phyloP scores from a whole-genome alignment of 2,797 vertebrate species.

The Clarias laeviceps region DNA sequence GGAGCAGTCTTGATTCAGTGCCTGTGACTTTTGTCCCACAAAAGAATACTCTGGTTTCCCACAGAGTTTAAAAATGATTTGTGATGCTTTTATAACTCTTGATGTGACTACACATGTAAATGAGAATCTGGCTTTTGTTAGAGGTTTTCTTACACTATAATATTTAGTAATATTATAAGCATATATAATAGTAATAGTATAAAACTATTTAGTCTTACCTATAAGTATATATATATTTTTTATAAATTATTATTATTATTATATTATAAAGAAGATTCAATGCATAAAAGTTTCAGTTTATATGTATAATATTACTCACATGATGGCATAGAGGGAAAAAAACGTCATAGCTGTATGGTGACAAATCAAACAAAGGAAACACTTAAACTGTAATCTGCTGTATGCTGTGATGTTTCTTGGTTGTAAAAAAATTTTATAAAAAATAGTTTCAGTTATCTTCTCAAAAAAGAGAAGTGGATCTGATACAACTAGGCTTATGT shows the following conservation, averaged over 20 bases:
- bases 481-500: neutral
- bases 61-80: constrained; percentile 3
- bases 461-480: neutral
- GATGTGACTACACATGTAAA: neutral
- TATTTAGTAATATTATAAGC: neutral
- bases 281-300: neutral
- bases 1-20: neutral
- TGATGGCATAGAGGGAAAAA: too few species aligned
- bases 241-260: neutral
- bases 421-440: neutral
- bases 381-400: neutral
- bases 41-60: neutral
- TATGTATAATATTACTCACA: neutral
- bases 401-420: neutral
- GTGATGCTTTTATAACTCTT: neutral
- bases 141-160: neutral
- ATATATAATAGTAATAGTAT: neutral
- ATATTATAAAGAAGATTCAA: neutral
- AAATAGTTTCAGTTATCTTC: neutral
- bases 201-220: too few species aligned
- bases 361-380: too few species aligned
- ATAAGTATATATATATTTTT: too few species aligned
- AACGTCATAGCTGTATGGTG: too few species aligned
- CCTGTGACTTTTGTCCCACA: constrained; percentile 21
- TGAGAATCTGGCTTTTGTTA: neutral